phyloP scores from a whole-genome alignment of 2,113 vertebrate genomes.

The Spilogale gracilis region DNA sequence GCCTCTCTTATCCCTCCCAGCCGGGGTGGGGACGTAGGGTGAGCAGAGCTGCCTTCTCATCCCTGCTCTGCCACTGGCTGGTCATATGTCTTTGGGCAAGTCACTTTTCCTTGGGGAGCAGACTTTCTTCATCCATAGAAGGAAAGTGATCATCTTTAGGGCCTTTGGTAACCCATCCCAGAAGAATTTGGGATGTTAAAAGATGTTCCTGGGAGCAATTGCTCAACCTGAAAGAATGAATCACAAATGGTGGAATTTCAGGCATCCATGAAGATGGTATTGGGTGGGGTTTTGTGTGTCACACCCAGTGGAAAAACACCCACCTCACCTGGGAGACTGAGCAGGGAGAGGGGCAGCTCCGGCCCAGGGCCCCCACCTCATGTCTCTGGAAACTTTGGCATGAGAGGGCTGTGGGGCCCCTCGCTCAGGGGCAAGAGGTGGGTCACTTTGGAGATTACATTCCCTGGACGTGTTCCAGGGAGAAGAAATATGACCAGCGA shows the following conservation, averaged over 20 bases:
- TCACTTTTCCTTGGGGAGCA: not conserved
- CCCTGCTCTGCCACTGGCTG: not conserved
- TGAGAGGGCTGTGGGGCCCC: not conserved
- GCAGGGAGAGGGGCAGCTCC: not conserved
- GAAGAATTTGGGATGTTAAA: not conserved
- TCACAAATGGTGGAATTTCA: conserved; percentile 31
- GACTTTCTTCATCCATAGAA: not conserved
- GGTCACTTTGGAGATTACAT: fast-evolving
- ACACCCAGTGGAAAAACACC: not conserved
- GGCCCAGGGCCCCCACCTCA: not conserved
- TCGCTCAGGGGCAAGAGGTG: fast-evolving
- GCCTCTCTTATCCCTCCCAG: fast-evolving
- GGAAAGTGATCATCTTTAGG: not conserved
- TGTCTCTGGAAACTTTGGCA: not conserved
- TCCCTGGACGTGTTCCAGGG: not conserved
- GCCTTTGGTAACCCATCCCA: not conserved
- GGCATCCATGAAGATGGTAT: not conserved
- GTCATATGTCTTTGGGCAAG: not conserved
- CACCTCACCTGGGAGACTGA: not conserved
- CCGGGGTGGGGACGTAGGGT: too few species aligned
- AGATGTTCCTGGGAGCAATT: not conserved
- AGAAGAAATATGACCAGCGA: not conserved
- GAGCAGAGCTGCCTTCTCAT: not conserved
- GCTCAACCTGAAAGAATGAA: conserved; percentile 40
- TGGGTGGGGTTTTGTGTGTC: not conserved